These are phyloP conservation scores for Agrochola lota DNA, from an alignment of 2,888 invertebrate genomes.

Conservation along the genomic window DNA sequence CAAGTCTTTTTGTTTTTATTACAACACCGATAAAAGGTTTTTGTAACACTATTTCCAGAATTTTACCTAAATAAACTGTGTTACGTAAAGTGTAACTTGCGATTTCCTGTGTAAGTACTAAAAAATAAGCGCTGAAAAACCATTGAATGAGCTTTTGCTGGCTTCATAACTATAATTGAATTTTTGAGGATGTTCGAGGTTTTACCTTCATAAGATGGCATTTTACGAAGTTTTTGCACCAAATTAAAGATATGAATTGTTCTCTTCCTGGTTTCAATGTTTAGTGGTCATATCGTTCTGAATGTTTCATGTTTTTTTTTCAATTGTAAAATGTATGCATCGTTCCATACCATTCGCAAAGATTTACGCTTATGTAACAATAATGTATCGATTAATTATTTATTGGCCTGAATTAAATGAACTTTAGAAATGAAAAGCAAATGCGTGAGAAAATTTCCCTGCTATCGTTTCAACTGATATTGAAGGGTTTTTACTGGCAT, in stretches of 20 bases:
- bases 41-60: conserved; percentile 43
- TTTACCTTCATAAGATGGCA: not conserved
- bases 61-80: conserved; percentile 15
- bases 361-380: not conserved
- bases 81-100: conserved; percentile 24
- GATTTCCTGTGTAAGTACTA: conserved; percentile 11
- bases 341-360: not conserved
- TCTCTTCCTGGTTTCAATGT: not conserved
- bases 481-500: not conserved
- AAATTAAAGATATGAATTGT: not conserved
- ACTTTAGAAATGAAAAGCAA: not conserved
- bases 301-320: not conserved
- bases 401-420: not conserved
- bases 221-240: not conserved
- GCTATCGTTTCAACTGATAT: not conserved
- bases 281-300: not conserved
- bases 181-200: not conserved
- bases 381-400: conserved; percentile 2
- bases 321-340: not conserved
- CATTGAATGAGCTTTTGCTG: conserved; percentile 22
- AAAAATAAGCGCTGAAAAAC: conserved; percentile 19
- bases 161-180: conserved; percentile 2
- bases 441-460: not conserved
- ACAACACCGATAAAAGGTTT: conserved; percentile 51
- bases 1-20: conserved; percentile 72